Evolutionary conservation across 2,113 vertebrate species (phyloP).

Genomic region (Heterotis niloticus): DNA sequence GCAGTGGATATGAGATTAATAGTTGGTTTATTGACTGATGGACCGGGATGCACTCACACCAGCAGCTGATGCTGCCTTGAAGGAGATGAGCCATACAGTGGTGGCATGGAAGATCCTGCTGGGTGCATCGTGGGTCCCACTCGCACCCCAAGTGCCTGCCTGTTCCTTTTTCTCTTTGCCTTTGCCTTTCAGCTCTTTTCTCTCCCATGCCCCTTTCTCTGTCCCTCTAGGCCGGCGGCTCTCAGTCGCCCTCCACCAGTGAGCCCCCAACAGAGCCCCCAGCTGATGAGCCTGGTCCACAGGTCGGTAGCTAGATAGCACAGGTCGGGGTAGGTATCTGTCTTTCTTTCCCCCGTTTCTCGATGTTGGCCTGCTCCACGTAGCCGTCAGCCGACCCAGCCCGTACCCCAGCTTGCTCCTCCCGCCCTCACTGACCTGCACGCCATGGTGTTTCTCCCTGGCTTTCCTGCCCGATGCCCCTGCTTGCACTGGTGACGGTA

Average conservation of each 20-base stretch:
- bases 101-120: no score
- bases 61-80: not conserved
- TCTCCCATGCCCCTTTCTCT: conserved; percentile 4
- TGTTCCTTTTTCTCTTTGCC: not conserved
- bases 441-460: not conserved
- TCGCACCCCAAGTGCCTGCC: not conserved
- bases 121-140: not conserved
- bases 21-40: not conserved
- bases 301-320: conserved; percentile 99
- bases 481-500: conserved; percentile 16
- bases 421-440: conserved; percentile 12
- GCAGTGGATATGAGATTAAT: not conserved
- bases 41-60: not conserved
- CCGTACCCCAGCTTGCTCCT: conserved; percentile 9
- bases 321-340: conserved; percentile 95
- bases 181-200: not conserved
- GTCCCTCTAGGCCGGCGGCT: conserved; percentile 80
- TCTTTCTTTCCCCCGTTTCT: conserved; percentile 57
- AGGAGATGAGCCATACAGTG: no score
- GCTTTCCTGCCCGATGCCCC: conserved; percentile 15
- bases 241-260: conserved; percentile 93
- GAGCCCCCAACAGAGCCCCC: conserved; percentile 70
- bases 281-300: conserved; percentile 85
- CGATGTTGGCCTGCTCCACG: conserved; percentile 19
- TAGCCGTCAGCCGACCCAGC: conserved; percentile 21